phyloP scores from a whole-genome alignment of 2,113 vertebrate species.

The Chelonoidis abingdonii region DNA sequence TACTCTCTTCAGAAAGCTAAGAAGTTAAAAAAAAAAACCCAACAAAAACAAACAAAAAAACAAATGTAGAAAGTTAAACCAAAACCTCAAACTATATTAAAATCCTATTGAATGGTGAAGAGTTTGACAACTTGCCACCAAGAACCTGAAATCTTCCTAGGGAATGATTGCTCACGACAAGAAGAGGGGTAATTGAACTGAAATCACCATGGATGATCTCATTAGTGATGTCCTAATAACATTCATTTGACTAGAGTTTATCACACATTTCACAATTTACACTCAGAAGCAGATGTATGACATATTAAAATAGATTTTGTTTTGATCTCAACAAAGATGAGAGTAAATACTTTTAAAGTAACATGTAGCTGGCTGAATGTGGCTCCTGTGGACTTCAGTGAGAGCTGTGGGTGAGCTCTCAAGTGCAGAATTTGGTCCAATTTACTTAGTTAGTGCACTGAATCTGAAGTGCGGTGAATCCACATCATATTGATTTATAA shows the following conservation, averaged over 20 bases:
- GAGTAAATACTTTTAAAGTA: conserved; percentile 44
- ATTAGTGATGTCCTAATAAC: conserved; percentile 18
- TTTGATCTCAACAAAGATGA: conserved; percentile 15
- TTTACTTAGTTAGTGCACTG: not conserved
- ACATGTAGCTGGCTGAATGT: conserved; percentile 42
- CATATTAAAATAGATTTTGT: conserved; percentile 36
- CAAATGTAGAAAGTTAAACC: conserved; percentile 18
- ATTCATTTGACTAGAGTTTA: not conserved
- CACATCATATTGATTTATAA: not conserved
- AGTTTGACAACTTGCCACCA: not conserved
- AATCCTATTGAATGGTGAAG: conserved; percentile 27
- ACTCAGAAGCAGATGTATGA: conserved; percentile 33
- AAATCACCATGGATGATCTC: conserved; percentile 13
- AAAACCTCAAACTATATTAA: conserved; percentile 37
- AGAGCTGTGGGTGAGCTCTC: conserved; percentile 54
- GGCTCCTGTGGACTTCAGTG: conserved; percentile 73
- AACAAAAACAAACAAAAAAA: not conserved
- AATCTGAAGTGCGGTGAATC: not conserved
- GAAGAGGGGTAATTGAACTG: conserved; percentile 36
- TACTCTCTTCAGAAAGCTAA: conserved; percentile 38
- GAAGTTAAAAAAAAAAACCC: not conserved
- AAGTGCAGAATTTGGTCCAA: conserved; percentile 55
- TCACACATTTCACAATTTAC: conserved; percentile 8
- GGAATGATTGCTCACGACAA: not conserved
- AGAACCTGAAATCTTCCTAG: conserved; percentile 33